Evolutionary conservation across 2,113 vertebrate genomes (phyloP), one percentile per base, ranked within the genome.

Genomic region (Nothoprocta perdicaria): DNA sequence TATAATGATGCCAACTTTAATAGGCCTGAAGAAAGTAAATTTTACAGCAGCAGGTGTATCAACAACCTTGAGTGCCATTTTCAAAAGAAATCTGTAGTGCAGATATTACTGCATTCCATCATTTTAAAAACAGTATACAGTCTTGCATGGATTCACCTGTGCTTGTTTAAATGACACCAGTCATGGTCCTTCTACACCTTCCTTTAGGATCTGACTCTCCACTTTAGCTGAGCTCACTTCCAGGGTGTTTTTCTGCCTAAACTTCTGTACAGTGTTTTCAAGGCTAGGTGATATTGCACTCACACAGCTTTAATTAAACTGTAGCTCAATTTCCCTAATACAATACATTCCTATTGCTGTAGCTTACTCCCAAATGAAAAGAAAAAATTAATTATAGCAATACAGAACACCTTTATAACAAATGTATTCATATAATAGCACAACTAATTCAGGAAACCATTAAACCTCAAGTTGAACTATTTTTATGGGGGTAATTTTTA

Each of bases 361-460:
- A 46, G 17, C 62, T 46, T 67, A 63, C 38, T 90, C 63, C 41
- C 43, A 84, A 80, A 89, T 23, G 45, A 38, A 46, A 86, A 86
- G 53, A 40, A 86, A 38, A 94, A 95, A 92, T 53, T 93, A 86
- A 73, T 82, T 73, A 93, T 58, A 74, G 69, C 73, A 84, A 84
- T 76, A 77, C 5, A 48, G 89, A 69, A 74, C 63, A 92, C 74
- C 45, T 80, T 89, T 63, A 33, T 86, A 68, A 79, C n/a, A 91
- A 85, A 7, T 73, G 26, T 72, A 61, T 27, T 58, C 63, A 67
- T 66, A 80, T 40, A 91, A 81, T 33, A 77, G 41, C 27, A 74
- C 81, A 84, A 93, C 90, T 74, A 84, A 92, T 89, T 93, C 81
- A 89, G 58, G 73, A 76, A 84, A 31, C 31, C 31, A 67, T 76